These are phyloP conservation scores for Drosophila sordidula DNA, from an alignment of 2,888 invertebrate species.

Conservation along the genomic window DNA sequence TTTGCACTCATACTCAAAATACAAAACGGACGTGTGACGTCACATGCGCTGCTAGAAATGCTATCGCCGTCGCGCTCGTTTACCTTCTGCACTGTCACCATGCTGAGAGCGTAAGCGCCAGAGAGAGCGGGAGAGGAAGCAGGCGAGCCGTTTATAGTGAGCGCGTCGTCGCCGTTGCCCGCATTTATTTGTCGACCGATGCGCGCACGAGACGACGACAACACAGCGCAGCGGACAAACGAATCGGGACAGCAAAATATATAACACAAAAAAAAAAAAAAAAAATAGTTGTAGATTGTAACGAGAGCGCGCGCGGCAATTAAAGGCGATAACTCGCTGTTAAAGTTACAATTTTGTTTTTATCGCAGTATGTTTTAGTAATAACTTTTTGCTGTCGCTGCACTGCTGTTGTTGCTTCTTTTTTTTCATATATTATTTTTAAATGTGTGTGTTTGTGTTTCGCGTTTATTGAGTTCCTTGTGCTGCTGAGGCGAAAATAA, in stretches of 20 bases:
- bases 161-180: constrained; percentile 48
- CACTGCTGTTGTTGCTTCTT: constrained; percentile 23
- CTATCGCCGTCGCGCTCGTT: constrained; percentile 3
- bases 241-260: constrained; percentile 22
- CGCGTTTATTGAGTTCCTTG: constrained; percentile 67
- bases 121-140: not conserved
- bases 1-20: not conserved
- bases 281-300: constrained; percentile 40
- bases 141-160: constrained; percentile 34
- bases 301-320: constrained; percentile 49
- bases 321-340: constrained; percentile 35
- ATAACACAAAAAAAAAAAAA: constrained; percentile 33
- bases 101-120: constrained; percentile 20
- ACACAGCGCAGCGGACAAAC: constrained; percentile 45
- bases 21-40: constrained; percentile 27
- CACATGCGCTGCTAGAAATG: constrained; percentile 22
- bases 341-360: constrained; percentile 18
- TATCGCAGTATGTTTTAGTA: constrained; percentile 5
- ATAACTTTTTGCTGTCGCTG: constrained; percentile 27
- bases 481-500: constrained; percentile 17
- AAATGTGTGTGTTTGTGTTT: constrained; percentile 28
- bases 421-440: constrained; percentile 29
- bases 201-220: constrained; percentile 55
- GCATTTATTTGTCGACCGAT: constrained; percentile 63
- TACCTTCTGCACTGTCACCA: constrained; percentile 43